phyloP scores from a whole-genome alignment of 2,888 invertebrate species.

The Meliscaeva auricollis region DNA sequence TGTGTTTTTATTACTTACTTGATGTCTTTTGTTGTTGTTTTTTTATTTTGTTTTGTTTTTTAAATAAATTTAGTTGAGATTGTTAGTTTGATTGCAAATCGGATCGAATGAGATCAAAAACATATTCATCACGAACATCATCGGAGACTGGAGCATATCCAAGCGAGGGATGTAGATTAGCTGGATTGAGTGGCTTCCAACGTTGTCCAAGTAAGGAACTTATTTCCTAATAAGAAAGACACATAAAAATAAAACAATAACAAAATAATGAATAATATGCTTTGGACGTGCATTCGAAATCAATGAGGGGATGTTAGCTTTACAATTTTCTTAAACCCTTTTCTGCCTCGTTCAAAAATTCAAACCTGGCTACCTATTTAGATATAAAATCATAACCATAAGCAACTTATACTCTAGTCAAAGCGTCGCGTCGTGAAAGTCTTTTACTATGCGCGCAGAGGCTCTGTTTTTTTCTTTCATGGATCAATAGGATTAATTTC shows the following conservation, averaged over 20 bases:
- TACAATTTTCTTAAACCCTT: too few relatives aligned
- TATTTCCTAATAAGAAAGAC: slow-evolving; percentile 81
- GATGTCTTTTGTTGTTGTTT: slow-evolving; percentile 67
- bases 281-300: too few relatives aligned
- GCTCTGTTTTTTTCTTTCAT: too few relatives aligned
- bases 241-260: neutral
- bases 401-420: too few relatives aligned
- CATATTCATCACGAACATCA: slow-evolving; percentile 82
- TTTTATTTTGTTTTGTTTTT: slow-evolving; percentile 58
- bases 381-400: too few relatives aligned
- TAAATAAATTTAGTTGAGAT: slow-evolving; percentile 50
- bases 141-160: slow-evolving; percentile 81
- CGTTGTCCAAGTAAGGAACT: slow-evolving; percentile 81
- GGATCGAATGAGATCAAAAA: slow-evolving; percentile 82
- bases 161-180: slow-evolving; percentile 81
- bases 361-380: too few relatives aligned
- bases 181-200: slow-evolving; percentile 81
- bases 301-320: too few relatives aligned
- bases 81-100: slow-evolving; percentile 79
- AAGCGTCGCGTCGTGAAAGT: too few relatives aligned
- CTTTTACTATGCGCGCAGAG: too few relatives aligned
- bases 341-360: too few relatives aligned
- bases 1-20: slow-evolving; percentile 49
- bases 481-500: too few relatives aligned
- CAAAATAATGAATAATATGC: too few relatives aligned